Conservation (phyloP, 1,140 invertebrate genomes). For the Macrosteles quadrilineatus region DNA sequence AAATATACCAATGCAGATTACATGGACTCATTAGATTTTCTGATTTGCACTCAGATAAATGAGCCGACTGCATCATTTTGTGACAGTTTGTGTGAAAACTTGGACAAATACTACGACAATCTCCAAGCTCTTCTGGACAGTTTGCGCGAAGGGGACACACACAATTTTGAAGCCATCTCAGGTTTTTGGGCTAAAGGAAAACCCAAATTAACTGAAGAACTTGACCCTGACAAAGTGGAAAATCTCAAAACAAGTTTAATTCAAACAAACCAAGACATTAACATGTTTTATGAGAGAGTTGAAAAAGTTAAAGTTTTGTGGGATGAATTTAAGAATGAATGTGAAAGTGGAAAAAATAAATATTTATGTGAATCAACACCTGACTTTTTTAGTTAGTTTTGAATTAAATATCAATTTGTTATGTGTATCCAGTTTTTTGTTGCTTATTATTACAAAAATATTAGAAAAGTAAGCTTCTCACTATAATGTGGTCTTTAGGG, state of each 20-base stretch:
- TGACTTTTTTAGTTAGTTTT: too few species aligned
- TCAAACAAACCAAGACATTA: background rate
- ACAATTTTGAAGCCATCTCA: background rate
- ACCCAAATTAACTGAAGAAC: background rate
- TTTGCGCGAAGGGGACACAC: background rate
- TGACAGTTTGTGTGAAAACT: background rate
- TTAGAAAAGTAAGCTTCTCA: too few species aligned
- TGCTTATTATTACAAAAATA: too few species aligned
- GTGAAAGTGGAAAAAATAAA: background rate
- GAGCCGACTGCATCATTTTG: background rate
- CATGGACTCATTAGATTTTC: background rate
- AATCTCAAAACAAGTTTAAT: background rate
- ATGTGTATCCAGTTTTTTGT: too few species aligned
- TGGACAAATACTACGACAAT: constrained; percentile 1
- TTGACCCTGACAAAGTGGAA: background rate
- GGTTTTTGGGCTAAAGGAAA: background rate
- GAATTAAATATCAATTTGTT: too few species aligned
- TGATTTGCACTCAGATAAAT: background rate
- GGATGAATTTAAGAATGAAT: background rate
- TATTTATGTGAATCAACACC: background rate
- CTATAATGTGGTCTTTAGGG: too few species aligned
- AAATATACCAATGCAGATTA: constrained; percentile 1
- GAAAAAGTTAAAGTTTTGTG: background rate
- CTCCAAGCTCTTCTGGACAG: background rate
- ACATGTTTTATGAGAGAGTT: background rate